Evolutionary conservation across 2,113 vertebrate genomes (phyloP).

Genomic region (Madoqua kirkii): DNA sequence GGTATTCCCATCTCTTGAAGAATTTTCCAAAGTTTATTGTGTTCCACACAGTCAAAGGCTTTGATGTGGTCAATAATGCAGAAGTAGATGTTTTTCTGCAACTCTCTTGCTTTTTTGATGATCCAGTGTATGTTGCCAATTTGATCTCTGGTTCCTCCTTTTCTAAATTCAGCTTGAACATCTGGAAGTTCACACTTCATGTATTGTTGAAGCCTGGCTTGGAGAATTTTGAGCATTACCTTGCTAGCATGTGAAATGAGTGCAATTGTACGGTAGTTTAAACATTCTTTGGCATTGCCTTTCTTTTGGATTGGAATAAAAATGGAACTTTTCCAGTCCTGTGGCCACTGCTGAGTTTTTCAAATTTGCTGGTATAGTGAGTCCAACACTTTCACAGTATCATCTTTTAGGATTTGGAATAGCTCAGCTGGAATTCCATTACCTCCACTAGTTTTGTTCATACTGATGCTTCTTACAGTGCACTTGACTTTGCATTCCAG

Average conservation of each 20-base stretch:
- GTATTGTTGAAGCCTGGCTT: not conserved
- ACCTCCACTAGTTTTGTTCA: not conserved
- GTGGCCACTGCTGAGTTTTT: not conserved
- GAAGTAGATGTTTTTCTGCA: not conserved
- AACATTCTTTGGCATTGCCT: not conserved
- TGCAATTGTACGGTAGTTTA: not conserved
- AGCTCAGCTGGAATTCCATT: not conserved
- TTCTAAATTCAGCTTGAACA: not conserved
- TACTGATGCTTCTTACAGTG: not conserved
- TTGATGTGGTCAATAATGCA: not conserved
- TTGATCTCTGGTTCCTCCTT: not conserved
- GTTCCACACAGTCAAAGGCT: not conserved
- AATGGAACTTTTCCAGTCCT: not conserved
- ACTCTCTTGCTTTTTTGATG: not conserved
- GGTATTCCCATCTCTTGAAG: not conserved
- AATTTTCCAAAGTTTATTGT: not conserved
- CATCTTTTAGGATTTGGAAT: not conserved
- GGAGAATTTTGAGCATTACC: not conserved
- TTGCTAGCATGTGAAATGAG: not conserved
- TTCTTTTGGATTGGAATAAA: not conserved
- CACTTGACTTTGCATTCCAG: not conserved
- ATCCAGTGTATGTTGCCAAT: not conserved
- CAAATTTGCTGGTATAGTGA: not conserved
- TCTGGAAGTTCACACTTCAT: not conserved
- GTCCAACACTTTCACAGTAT: not conserved